Evolutionary conservation across 2,113 vertebrate genomes (phyloP).

Genomic region (Cavia porcellus): DNA sequence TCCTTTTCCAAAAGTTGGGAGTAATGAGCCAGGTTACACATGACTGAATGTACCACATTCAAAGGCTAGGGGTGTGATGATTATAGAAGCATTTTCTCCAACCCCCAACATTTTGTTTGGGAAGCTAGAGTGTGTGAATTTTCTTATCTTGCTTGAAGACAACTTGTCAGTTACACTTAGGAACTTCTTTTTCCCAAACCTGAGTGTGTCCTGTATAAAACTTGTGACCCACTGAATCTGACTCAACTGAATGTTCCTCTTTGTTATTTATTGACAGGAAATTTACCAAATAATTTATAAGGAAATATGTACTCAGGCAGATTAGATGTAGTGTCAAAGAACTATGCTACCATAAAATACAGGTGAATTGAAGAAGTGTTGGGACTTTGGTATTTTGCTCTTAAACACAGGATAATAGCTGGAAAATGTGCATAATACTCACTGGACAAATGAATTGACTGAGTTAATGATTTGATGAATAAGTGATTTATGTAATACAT

Average conservation of each 20-base stretch:
- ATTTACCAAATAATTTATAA: not conserved
- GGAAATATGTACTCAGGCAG: not conserved
- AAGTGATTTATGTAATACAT: not conserved
- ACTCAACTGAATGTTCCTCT: not conserved
- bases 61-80: not conserved
- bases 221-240: not conserved
- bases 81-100: not conserved
- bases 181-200: not conserved
- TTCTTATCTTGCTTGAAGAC: not conserved
- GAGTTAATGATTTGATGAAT: not conserved
- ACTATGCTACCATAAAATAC: not conserved
- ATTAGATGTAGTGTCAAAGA: not conserved
- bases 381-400: not conserved
- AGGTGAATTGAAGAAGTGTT: not conserved
- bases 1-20: not conserved
- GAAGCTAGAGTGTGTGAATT: not conserved
- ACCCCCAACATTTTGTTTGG: rapidly evolving
- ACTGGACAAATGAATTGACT: not conserved
- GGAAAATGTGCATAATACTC: not conserved
- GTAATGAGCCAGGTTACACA: not conserved
- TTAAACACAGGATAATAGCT: not conserved
- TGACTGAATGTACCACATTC: not conserved
- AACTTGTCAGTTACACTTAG: not conserved
- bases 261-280: not conserved
- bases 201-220: not conserved